These are phyloP conservation scores for Galaxias olidus DNA, from an alignment of 2,797 vertebrate species.

Conservation along the genomic window DNA sequence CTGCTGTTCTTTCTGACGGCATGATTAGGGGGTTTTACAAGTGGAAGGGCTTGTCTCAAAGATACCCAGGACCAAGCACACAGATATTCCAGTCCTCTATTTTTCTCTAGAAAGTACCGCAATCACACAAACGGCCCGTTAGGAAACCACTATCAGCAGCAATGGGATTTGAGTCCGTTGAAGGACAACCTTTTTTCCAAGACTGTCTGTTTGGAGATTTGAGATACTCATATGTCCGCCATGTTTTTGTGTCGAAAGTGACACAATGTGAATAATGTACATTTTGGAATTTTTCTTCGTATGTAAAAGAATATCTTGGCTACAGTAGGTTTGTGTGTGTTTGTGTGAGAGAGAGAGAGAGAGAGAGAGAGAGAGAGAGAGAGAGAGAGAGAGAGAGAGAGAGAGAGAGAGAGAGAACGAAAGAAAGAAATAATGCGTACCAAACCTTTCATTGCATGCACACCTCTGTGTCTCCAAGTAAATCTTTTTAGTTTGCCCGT, in stretches of 20 bases:
- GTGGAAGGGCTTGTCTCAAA: constrained; percentile 37
- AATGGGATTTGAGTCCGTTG: constrained; percentile 79
- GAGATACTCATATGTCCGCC: too few species aligned
- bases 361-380: constrained; percentile 6
- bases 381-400: constrained; percentile 8
- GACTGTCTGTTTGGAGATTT: constrained; percentile 19
- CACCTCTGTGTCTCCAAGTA: too few species aligned
- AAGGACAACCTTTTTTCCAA: constrained; percentile 50
- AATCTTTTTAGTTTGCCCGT: not conserved
- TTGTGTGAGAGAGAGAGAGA: not conserved
- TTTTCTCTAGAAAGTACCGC: constrained; percentile 44
- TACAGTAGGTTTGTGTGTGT: constrained; percentile 7
- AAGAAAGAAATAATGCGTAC: not conserved
- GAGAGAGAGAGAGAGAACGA: constrained; percentile 13
- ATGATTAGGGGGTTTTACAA: constrained; percentile 40
- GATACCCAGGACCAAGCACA: constrained; percentile 37
- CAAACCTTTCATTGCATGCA: not conserved
- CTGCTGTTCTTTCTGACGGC: constrained; percentile 19
- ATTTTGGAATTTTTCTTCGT: too few species aligned
- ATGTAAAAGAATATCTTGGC: too few species aligned
- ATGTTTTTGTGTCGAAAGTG: not conserved
- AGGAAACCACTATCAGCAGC: constrained; percentile 88
- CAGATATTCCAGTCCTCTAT: constrained; percentile 55
- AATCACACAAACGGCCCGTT: constrained; percentile 52
- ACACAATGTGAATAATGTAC: constrained; percentile 4